Base-by-base conservation (phyloP, 2,888 invertebrate species). In the Atrina japonica region DNA sequence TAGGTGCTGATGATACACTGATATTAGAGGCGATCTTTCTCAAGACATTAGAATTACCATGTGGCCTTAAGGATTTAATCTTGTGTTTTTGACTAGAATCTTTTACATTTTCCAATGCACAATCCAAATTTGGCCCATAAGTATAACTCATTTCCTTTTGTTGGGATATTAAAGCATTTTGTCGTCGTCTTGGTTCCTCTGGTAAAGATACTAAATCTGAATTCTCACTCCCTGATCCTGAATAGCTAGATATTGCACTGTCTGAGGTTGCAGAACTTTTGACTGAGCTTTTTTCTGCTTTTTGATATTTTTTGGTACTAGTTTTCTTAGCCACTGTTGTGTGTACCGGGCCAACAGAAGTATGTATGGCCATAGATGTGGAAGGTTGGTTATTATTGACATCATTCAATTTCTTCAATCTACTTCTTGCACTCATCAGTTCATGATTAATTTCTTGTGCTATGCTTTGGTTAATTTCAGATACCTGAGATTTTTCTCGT, bases 241-340 rank as follows among this genome's bases (percentile, higher is more conserved):
- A 85, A 58, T 77, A 80, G 60, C 83, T 83, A n/a, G 86, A 86
- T 58, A 86, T 76, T 56, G 81, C 87, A 79, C 86, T 86, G 68
- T 87, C 87, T 3, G 81, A 82, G 43, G 77, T 78, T 21, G 76
- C 73, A 56, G 78, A 82, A 58, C 77, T 81, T 60, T 82, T 82
- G 9, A 75, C 73, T 16, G 79, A 80, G n/a, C 66, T 64, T 66
- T 80, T 83, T 16, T 80, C 77, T 18, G 66, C 66, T 49, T 66
- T 68, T n/a, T 69, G 65, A 23, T 66, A 59, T 45, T 75, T 76
- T 14, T 53, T 30, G 11, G 70, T 76, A 9, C 64, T 65, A 47
- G 59, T 69, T 7, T 74, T 75, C 35, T 72, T 73, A 30, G 63
- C 53, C 40, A 69, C 23, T 6, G 43, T 58, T 49, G 47, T 66